Percentiles rank a stretch among this genome's conserved stretches.
Evolutionary conservation across 1,140 invertebrate genomes (phyloP).

Genomic region (Hycleus cichorii): DNA sequence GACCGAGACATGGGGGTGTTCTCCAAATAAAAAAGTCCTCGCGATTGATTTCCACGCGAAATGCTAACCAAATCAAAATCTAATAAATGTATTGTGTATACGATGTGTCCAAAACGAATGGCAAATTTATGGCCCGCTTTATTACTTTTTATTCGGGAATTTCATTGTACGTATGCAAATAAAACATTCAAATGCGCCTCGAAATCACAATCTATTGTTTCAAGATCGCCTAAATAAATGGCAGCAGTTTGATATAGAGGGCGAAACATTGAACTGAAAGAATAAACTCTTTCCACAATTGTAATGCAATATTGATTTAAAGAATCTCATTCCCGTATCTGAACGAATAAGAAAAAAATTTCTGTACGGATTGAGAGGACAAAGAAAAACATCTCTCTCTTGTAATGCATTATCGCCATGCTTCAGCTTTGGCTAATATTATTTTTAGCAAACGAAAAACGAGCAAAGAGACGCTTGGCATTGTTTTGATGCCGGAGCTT

Average conservation of each 20-base stretch:
- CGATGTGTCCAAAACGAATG: too few species aligned
- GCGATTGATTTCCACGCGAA: too few species aligned
- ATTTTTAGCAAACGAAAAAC: constrained; percentile 34
- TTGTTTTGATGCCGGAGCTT: constrained; percentile 33
- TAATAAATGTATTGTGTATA: too few species aligned
- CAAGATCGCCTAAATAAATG: constrained; percentile 31
- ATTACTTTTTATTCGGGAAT: constrained; percentile 34
- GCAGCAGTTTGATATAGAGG: constrained; percentile 9
- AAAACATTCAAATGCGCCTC: constrained; percentile 29
- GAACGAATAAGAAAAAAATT: neutral
- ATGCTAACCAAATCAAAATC: too few species aligned
- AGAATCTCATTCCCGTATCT: constrained; percentile 20
- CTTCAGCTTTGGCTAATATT: constrained; percentile 34
- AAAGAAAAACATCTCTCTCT: constrained; percentile 31
- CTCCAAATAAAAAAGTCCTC: too few species aligned
- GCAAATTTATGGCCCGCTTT: constrained; percentile 29
- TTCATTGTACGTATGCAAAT: constrained; percentile 37
- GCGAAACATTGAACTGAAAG: neutral
- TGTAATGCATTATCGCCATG: constrained; percentile 37
- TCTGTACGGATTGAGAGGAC: neutral
- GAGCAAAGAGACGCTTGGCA: constrained; percentile 27
- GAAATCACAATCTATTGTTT: constrained; percentile 35
- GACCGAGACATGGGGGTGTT: too few species aligned
- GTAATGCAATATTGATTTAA: constrained; percentile 38
- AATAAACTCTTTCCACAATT: constrained; percentile 6